Evolutionary conservation across 2,888 invertebrate genomes (phyloP).

Genomic region (Dilophus febrilis): DNA sequence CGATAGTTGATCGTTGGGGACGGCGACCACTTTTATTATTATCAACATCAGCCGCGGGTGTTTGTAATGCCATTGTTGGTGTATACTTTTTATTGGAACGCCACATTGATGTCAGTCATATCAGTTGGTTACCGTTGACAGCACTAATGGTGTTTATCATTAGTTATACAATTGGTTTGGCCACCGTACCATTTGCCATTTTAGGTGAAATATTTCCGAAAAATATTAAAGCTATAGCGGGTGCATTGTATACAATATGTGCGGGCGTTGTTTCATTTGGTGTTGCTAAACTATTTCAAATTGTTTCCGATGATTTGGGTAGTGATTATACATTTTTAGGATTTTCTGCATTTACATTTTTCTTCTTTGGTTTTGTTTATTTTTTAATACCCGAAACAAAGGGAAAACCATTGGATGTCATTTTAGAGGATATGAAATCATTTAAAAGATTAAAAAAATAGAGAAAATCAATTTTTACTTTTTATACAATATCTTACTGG

Average conservation of each 20-base stretch:
- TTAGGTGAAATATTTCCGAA: constrained; percentile 47
- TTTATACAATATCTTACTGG: no score
- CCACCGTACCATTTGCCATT: constrained; percentile 44
- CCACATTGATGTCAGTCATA: constrained; percentile 29
- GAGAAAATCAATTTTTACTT: no score
- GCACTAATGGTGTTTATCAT: constrained; percentile 43
- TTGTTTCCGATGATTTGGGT: constrained; percentile 34
- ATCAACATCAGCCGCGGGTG: constrained; percentile 37
- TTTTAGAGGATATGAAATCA: constrained; percentile 28
- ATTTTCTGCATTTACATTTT: constrained; percentile 33
- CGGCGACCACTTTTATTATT: constrained; percentile 40
- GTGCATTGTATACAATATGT: constrained; percentile 42
- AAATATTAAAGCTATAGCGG: constrained; percentile 44
- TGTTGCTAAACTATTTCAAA: constrained; percentile 39
- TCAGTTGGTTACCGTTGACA: constrained; percentile 39
- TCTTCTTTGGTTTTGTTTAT: constrained; percentile 36
- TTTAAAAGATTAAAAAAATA: no score
- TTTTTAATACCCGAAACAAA: constrained; percentile 40
- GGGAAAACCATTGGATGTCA: constrained; percentile 40
- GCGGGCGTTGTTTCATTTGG: constrained; percentile 41
- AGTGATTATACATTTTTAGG: constrained; percentile 38
- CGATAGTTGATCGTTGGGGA: constrained; percentile 42
- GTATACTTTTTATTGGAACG: constrained; percentile 36
- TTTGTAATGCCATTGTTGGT: constrained; percentile 36
- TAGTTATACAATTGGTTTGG: constrained; percentile 42